Evolutionary conservation across 2,888 invertebrate genomes (phyloP).

Genomic region (Melinopterus prodromus): DNA sequence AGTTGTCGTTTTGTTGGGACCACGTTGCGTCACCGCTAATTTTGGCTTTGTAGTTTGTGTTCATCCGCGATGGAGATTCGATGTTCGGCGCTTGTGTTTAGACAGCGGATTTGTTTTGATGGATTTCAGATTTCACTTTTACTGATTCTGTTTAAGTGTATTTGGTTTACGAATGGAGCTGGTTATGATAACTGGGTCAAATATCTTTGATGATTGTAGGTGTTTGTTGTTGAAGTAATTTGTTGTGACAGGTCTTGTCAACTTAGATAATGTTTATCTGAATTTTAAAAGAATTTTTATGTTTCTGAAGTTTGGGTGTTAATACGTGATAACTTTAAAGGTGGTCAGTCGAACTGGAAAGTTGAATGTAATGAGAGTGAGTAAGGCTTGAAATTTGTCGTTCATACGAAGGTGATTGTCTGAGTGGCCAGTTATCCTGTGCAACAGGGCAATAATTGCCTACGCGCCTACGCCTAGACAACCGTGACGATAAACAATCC

Average conservation of each 20-base stretch:
- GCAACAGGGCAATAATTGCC: too few species aligned
- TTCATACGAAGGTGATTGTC: too few species aligned
- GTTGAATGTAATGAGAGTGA: too few species aligned
- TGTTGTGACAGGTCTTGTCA: not conserved
- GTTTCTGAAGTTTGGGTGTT: not conserved
- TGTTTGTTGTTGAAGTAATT: not conserved
- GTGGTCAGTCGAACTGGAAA: too few species aligned
- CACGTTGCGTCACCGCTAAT: constrained; percentile 44
- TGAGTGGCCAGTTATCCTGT: too few species aligned
- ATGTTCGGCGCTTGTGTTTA: not conserved
- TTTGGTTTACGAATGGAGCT: not conserved
- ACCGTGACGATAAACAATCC: too few species aligned
- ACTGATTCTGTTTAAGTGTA: not conserved
- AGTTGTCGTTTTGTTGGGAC: not conserved
- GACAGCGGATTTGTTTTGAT: not conserved
- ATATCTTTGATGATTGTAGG: not conserved
- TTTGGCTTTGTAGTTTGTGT: constrained; percentile 38
- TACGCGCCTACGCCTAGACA: too few species aligned
- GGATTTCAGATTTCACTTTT: not conserved
- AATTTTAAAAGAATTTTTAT: not conserved
- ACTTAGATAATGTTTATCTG: not conserved
- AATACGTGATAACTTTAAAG: not conserved
- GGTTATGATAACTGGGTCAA: too few species aligned
- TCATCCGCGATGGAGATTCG: constrained; percentile 21
- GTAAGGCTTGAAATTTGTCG: too few species aligned